These are phyloP conservation scores for Rhabditoides inermis DNA, from an alignment of 2,888 invertebrate species.

Conservation along the genomic window DNA sequence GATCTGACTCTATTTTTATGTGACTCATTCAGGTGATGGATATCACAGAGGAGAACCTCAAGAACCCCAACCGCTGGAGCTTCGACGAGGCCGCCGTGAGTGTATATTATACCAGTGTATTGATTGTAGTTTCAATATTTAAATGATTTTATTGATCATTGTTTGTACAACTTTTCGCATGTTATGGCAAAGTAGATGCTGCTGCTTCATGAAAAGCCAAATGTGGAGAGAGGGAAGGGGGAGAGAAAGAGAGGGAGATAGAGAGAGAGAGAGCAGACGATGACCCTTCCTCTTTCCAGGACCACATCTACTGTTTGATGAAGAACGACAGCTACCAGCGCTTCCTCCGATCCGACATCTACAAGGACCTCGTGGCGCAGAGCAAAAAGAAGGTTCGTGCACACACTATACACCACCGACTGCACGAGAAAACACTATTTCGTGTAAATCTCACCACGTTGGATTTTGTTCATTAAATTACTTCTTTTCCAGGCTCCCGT, in stretches of 20 bases:
- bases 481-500: conserved; percentile 28
- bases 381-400: conserved; percentile 36
- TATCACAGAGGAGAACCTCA: conserved; percentile 71
- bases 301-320: conserved; percentile 97
- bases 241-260: too few relatives aligned
- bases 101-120: too few relatives aligned
- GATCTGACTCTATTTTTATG: too few relatives aligned
- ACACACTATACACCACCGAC: too few relatives aligned
- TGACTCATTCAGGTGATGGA: conserved; percentile 70
- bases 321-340: conserved; percentile 97
- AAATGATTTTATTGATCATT: too few relatives aligned
- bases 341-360: conserved; percentile 93
- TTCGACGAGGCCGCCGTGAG: conserved; percentile 92
- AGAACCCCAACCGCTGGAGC: conserved; percentile 78
- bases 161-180: too few relatives aligned
- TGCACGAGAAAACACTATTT: neutral
- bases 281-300: conserved; percentile 65
- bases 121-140: too few relatives aligned
- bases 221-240: too few relatives aligned
- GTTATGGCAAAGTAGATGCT: too few relatives aligned
- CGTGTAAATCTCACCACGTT: neutral
- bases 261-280: too few relatives aligned
- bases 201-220: too few relatives aligned
- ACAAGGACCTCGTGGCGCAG: conserved; percentile 55
- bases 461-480: too few relatives aligned